Conservation (phyloP, 2,797 vertebrate genomes). For the Spheniscus humboldti region DNA sequence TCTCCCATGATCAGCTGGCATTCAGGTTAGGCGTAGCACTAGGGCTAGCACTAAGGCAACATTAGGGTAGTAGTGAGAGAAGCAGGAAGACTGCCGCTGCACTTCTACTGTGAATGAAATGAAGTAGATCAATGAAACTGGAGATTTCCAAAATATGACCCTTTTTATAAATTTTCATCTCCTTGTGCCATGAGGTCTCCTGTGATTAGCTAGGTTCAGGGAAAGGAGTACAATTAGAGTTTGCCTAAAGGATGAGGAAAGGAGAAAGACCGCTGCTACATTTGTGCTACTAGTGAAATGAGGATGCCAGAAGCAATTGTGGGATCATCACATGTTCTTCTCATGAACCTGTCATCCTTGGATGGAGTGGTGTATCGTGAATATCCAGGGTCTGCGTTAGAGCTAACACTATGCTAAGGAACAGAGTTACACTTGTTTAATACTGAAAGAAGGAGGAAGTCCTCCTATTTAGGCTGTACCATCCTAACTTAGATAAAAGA, state of each 20-base stretch:
- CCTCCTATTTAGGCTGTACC: neutral
- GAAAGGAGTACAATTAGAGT: neutral
- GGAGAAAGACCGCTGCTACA: neutral
- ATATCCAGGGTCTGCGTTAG: neutral
- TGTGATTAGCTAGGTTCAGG: neutral
- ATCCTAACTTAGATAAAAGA: neutral
- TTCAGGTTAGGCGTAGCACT: neutral
- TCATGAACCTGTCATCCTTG: neutral
- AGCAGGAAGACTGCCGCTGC: neutral
- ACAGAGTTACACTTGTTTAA: neutral
- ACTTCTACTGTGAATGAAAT: neutral
- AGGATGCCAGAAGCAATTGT: neutral
- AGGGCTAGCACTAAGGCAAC: neutral
- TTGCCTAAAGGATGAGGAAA: neutral
- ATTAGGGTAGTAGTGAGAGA: neutral
- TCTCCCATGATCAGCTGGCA: neutral
- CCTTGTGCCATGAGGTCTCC: neutral
- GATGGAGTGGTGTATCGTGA: neutral
- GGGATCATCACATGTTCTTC: neutral
- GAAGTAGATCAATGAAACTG: neutral
- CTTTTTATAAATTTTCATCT: neutral
- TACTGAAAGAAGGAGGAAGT: neutral
- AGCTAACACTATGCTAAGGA: neutral
- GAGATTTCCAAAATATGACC: neutral
- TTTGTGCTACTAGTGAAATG: neutral